These are phyloP conservation scores for Melanerpes formicivorus DNA, from an alignment of 2,113 vertebrate genomes.

Conservation along the genomic window DNA sequence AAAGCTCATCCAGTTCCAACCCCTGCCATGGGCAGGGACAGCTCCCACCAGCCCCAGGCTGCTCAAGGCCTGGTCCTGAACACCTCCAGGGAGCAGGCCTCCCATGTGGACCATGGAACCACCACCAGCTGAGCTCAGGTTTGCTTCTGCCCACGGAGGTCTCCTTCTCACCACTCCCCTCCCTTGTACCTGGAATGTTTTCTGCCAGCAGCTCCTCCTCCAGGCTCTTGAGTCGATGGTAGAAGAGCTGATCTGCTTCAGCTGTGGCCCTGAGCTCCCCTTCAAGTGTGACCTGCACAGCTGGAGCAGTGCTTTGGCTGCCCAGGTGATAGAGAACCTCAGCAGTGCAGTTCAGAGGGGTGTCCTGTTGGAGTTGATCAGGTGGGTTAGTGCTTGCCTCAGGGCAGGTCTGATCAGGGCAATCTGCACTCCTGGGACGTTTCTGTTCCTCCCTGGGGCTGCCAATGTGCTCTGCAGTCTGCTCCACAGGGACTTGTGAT, in stretches of 20 bases:
- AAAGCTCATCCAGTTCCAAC: too few relatives aligned
- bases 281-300: slow-evolving; percentile 79
- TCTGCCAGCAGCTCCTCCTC: slow-evolving; percentile 72
- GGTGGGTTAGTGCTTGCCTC: not conserved
- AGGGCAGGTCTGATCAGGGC: accelerated
- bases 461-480: not conserved
- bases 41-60: too few relatives aligned
- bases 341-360: slow-evolving; percentile 76
- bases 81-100: too few relatives aligned
- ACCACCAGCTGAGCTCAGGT: not conserved
- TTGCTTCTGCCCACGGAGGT: not conserved
- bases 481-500: not conserved
- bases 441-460: not conserved
- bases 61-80: too few relatives aligned
- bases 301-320: slow-evolving; percentile 64
- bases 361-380: slow-evolving; percentile 56
- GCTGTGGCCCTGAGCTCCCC: slow-evolving; percentile 73
- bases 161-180: not conserved
- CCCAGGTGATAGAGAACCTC: slow-evolving; percentile 82
- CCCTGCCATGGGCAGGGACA: too few relatives aligned
- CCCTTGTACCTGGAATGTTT: slow-evolving; percentile 86
- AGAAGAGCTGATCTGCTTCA: slow-evolving; percentile 82
- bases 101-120: not conserved
- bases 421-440: not conserved
- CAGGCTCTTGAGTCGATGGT: slow-evolving; percentile 75